Conservation (phyloP, 1,140 invertebrate species). For the Tetramorium parvispinum region DNA sequence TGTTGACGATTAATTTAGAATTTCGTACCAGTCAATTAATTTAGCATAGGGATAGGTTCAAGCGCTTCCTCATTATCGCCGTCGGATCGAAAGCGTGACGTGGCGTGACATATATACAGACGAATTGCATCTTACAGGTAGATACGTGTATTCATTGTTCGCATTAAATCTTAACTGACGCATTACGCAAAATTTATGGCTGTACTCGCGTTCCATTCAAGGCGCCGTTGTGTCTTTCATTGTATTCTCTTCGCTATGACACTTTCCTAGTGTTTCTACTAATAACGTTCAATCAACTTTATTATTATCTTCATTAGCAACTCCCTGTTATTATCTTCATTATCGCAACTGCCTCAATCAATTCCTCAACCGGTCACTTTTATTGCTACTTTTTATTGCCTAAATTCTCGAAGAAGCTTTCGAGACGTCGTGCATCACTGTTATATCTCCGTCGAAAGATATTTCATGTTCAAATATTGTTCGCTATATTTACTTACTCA, state of each 20-base stretch:
- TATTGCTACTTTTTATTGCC: not conserved
- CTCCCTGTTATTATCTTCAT: slow-evolving; percentile 20
- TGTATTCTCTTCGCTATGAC: not conserved
- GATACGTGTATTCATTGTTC: not conserved
- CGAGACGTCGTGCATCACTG: not conserved
- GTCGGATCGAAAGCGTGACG: not conserved
- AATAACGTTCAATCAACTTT: slow-evolving; percentile 25
- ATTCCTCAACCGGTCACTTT: slow-evolving; percentile 3
- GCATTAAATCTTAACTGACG: not conserved
- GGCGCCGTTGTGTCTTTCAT: not conserved
- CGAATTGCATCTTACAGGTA: not conserved
- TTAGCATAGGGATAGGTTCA: not conserved
- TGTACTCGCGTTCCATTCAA: not conserved
- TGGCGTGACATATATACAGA: not conserved
- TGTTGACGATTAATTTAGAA: slow-evolving; percentile 27
- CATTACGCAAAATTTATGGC: not conserved
- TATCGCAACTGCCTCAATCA: not conserved
- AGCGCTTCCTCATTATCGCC: not conserved
- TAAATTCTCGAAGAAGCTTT: not conserved
- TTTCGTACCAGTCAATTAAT: slow-evolving; percentile 6
- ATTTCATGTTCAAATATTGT: slow-evolving; percentile 27
- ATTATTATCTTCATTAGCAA: slow-evolving; percentile 32
- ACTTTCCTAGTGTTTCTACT: not conserved
- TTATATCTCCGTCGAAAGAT: not conserved
- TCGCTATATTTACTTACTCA: not conserved